Evolutionary conservation across 1,140 invertebrate genomes (phyloP).

Genomic region (Drosophila setifemur): DNA sequence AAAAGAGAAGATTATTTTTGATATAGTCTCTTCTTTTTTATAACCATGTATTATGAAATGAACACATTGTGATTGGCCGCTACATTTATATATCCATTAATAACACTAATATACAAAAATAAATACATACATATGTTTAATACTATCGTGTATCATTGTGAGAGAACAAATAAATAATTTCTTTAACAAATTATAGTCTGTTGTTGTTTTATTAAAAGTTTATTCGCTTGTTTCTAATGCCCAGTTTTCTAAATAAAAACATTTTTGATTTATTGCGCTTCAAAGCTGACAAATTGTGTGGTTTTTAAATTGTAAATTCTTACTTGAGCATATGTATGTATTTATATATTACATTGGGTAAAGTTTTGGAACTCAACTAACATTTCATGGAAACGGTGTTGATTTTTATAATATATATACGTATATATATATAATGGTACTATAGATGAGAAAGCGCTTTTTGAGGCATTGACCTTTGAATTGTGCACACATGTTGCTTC

Average conservation of each 20-base stretch:
- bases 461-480: too few species aligned
- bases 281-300: too few species aligned
- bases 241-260: background rate
- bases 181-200: slow-evolving; percentile 48
- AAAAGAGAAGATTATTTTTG: slow-evolving; percentile 5
- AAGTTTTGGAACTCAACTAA: background rate
- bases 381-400: too few species aligned
- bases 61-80: slow-evolving; percentile 65
- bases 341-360: slow-evolving; percentile 12
- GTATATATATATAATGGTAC: too few species aligned
- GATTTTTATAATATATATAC: too few species aligned
- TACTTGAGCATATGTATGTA: slow-evolving; percentile 39
- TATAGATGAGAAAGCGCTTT: too few species aligned
- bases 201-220: slow-evolving; percentile 74
- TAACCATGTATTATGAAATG: slow-evolving; percentile 39
- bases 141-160: slow-evolving; percentile 58
- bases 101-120: slow-evolving; percentile 32
- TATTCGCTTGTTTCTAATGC: slow-evolving; percentile 3
- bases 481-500: too few species aligned
- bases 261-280: background rate
- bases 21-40: slow-evolving; percentile 13
- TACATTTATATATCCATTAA: slow-evolving; percentile 41
- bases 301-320: background rate
- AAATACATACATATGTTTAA: slow-evolving; percentile 72
- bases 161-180: slow-evolving; percentile 69